Conservation (phyloP, 2,888 invertebrate species). For the Notodonta ziczac region DNA sequence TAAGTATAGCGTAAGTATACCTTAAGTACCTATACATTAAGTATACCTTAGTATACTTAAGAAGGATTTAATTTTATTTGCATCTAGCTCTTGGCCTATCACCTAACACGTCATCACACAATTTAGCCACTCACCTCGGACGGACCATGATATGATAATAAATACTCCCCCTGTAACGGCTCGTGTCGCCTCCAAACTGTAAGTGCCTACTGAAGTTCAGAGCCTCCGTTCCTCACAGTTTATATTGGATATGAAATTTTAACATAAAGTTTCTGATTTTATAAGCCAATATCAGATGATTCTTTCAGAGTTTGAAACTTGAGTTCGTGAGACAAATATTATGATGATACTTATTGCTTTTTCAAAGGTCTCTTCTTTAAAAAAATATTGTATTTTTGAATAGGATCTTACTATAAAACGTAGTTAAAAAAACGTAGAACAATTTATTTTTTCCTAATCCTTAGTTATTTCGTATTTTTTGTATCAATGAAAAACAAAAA, state of each 20-base stretch:
- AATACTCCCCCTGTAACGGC: constrained; percentile 54
- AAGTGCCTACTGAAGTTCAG: constrained; percentile 50
- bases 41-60: no score
- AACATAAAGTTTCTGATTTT: constrained; percentile 46
- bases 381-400: no score
- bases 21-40: no score
- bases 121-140: constrained; percentile 50
- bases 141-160: constrained; percentile 45
- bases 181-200: constrained; percentile 53
- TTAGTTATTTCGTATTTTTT: no score
- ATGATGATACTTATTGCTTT: constrained; percentile 26
- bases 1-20: no score
- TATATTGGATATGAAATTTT: constrained; percentile 69
- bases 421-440: no score
- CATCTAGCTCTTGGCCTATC: not conserved
- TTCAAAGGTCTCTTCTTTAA: not conserved
- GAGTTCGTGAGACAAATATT: constrained; percentile 34
- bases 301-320: constrained; percentile 39
- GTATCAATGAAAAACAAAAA: not conserved
- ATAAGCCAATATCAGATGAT: constrained; percentile 53
- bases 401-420: no score
- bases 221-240: constrained; percentile 53
- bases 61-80: not conserved
- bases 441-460: no score
- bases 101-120: constrained; percentile 61